A percentile compares a stretch with the other conserved stretches of the same genome.
Conservation (phyloP, 1,140 invertebrate species). For the Neelides sp. region DNA sequence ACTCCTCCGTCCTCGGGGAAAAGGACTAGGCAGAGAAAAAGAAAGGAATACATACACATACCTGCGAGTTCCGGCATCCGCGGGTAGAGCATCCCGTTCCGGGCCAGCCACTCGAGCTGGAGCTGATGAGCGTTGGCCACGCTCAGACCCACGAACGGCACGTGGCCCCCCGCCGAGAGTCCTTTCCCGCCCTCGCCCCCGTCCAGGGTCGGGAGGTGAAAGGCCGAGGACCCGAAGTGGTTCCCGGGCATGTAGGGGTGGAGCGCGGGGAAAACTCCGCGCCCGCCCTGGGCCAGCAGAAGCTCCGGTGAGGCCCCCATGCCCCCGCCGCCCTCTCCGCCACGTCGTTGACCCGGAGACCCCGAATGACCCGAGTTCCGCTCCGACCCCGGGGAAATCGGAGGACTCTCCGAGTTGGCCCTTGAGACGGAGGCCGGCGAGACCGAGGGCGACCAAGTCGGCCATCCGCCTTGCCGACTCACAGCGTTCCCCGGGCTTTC, state of each 20-base stretch:
- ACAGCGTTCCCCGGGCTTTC: too few species aligned
- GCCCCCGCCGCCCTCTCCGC: not conserved
- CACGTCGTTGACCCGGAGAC: not conserved
- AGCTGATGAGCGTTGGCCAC: slow-evolving; percentile 57
- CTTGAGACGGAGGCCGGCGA: slow-evolving; percentile 31
- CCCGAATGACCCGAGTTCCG: not conserved
- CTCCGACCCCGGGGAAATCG: slow-evolving; percentile 39
- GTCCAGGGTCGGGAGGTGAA: slow-evolving; percentile 19
- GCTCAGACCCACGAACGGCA: slow-evolving; percentile 30
- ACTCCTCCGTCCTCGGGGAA: not conserved
- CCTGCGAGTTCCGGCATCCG: slow-evolving; percentile 52
- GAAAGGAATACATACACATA: slow-evolving; percentile 32
- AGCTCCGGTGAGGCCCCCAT: not conserved
- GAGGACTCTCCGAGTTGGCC: slow-evolving; percentile 34
- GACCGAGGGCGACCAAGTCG: slow-evolving; percentile 17
- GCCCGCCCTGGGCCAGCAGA: too few species aligned
- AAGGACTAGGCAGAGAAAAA: not conserved
- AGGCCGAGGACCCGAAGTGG: slow-evolving; percentile 18
- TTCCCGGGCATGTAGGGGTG: slow-evolving; percentile 19
- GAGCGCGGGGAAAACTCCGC: slow-evolving; percentile 12
- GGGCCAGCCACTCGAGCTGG: slow-evolving; percentile 69
- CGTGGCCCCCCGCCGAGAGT: not conserved
- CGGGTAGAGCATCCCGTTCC: slow-evolving; percentile 72
- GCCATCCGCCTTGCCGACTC: not conserved
- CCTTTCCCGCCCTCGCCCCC: not conserved